Conservation (phyloP, 2,797 vertebrate species). For the Adelosebastes latens region DNA sequence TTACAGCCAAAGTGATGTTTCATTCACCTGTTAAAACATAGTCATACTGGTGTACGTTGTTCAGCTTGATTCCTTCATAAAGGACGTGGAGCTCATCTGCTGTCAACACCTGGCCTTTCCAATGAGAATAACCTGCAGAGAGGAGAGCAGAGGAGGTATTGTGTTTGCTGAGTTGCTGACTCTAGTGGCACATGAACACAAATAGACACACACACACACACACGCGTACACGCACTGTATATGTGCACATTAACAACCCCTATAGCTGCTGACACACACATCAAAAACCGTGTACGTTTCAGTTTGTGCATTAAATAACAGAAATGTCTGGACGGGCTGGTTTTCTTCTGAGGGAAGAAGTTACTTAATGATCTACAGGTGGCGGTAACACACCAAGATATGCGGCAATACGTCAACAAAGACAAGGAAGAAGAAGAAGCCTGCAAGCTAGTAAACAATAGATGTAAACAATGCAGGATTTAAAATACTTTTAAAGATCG, state of each 20-base stretch:
- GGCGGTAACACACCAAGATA: too few relatives aligned
- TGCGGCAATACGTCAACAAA: too few relatives aligned
- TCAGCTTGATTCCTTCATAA: slow-evolving; percentile 94
- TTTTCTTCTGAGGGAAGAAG: too few relatives aligned
- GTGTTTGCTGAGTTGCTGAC: neutral
- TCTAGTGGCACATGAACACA: neutral
- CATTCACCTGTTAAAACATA: slow-evolving; percentile 93
- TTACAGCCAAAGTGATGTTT: neutral
- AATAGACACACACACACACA: neutral
- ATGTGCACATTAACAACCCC: neutral
- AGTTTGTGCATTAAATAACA: too few relatives aligned
- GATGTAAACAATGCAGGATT: too few relatives aligned
- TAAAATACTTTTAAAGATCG: too few relatives aligned
- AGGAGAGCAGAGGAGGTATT: neutral
- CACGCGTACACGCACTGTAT: neutral
- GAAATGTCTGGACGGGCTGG: too few relatives aligned
- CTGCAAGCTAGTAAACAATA: too few relatives aligned
- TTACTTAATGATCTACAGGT: too few relatives aligned
- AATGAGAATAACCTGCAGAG: slow-evolving; percentile 90
- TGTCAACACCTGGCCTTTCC: slow-evolving; percentile 96
- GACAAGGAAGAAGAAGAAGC: too few relatives aligned
- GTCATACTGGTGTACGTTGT: slow-evolving; percentile 92
- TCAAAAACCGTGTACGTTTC: neutral
- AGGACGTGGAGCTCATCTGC: slow-evolving; percentile 93
- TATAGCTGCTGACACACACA: neutral